A percentile compares a stretch with the other conserved stretches of the same genome.
phyloP scores from a whole-genome alignment of 53 echinoderm and acorn worm species.

The Temnopleurus reevesii region DNA sequence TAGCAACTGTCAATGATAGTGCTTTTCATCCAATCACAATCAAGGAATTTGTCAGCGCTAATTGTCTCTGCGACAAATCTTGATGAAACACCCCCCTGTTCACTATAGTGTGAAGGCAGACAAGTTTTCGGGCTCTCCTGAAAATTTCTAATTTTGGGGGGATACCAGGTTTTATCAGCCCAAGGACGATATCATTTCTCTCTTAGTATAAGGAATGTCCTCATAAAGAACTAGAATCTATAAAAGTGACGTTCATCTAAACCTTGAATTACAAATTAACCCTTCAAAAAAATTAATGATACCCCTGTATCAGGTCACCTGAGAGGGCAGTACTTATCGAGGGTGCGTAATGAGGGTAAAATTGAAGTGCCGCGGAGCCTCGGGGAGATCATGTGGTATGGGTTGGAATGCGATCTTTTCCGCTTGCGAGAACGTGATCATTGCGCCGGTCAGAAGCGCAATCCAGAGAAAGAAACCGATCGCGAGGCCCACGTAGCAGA shows the following conservation, averaged over 20 bases:
- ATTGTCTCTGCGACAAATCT: too few species aligned
- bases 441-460: slow-evolving; percentile 44
- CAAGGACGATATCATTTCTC: neutral
- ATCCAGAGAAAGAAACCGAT: slow-evolving; percentile 53
- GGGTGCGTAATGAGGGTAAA: slow-evolving; percentile 1
- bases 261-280: neutral
- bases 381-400: neutral
- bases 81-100: too few species aligned
- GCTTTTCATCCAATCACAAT: too few species aligned
- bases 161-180: too few species aligned
- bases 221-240: neutral
- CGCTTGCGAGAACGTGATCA: slow-evolving; percentile 49
- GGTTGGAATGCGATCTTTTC: slow-evolving; percentile 18
- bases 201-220: neutral
- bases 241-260: neutral
- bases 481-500: slow-evolving; percentile 46
- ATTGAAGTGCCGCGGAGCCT: slow-evolving; percentile 24
- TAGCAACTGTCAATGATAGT: too few species aligned
- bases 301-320: neutral
- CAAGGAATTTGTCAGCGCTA: too few species aligned
- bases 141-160: too few species aligned
- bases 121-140: too few species aligned
- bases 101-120: too few species aligned
- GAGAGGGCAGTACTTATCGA: neutral
- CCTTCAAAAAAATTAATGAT: neutral